phyloP scores from a whole-genome alignment of 2,888 invertebrate species.

The Luperina nickerlii region DNA sequence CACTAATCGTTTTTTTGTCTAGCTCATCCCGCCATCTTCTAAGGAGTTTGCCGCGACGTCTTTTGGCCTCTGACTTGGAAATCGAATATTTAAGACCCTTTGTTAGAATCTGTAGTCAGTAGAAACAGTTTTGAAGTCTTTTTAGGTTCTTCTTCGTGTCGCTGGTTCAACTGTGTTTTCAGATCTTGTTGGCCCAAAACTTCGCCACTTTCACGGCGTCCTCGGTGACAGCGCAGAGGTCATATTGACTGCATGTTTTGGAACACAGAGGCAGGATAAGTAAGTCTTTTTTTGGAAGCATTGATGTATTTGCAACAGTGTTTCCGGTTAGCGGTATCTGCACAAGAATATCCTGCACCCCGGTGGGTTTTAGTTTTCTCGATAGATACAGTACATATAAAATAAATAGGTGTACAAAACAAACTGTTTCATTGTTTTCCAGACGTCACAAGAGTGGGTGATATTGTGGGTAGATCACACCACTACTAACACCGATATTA shows the following conservation, averaged over 20 bases:
- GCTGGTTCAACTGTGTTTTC: too few relatives aligned
- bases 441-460: conserved; percentile 3
- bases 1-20: not conserved
- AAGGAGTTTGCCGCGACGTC: not conserved
- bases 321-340: not conserved
- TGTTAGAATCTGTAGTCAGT: not conserved
- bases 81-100: not conserved
- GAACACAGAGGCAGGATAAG: not conserved
- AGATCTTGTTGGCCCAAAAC: not conserved
- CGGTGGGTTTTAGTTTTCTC: not conserved
- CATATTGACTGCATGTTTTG: not conserved
- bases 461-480: not conserved
- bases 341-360: not conserved
- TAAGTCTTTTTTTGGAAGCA: not conserved
- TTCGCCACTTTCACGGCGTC: not conserved
- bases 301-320: not conserved
- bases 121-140: not conserved
- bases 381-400: too few relatives aligned
- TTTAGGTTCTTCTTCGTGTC: not conserved
- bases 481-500: not conserved
- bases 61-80: not conserved
- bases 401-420: not conserved
- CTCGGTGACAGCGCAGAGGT: not conserved
- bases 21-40: not conserved
- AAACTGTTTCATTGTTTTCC: not conserved